Base-by-base conservation (phyloP, 1,140 invertebrate genomes). In the Parasteatoda tepidariorum region DNA sequence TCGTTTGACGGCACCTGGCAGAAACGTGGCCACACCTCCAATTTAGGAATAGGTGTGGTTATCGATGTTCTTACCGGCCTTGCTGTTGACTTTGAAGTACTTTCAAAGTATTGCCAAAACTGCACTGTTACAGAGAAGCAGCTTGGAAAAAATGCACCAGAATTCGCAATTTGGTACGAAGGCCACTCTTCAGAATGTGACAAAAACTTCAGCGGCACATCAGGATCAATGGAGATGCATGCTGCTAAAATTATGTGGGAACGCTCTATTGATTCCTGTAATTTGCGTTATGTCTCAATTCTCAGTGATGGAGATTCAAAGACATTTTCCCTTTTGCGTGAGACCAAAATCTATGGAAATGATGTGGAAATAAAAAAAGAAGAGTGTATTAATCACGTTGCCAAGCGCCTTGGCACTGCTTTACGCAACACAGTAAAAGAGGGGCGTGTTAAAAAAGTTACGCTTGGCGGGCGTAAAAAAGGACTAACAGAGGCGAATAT, bases 331-430 rank as follows among this genome's bases (percentile, higher is more conserved):
- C n/a, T n/a, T n/a, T n/a, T n/a, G n/a, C n/a, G n/a, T n/a, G n/a
- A n/a, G n/a, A n/a, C n/a, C n/a, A n/a, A n/a, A n/a, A n/a, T n/a
- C n/a, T n/a, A n/a, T n/a, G 55, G 22, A 59, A 59, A n/a, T n/a
- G 6, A 24, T 59, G 55, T n/a, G n/a, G 18, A 13, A 6, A 41
- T 41, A 41, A 41, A 41, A 6, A 38, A 76, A 31, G 74, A 76
- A 64, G 74, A 76, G 28, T 76, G 59, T 48, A 41, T 76, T 3
- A 76, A 76, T 26, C 74, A 62, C n/a, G 33, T 76, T 54, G 18
- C 57, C 30, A 75, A 75, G 33, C 24, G 71, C 4, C 26, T 61
- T 11, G 33, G 57, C n/a, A 61, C 71, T n/a, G 57, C 54, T 7
- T 26, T 61, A 24, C 57, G 57, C 57, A 61, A 61, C 11, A 61